Evolutionary conservation across 2,113 vertebrate genomes (phyloP).

Genomic region (Malurus elegans): DNA sequence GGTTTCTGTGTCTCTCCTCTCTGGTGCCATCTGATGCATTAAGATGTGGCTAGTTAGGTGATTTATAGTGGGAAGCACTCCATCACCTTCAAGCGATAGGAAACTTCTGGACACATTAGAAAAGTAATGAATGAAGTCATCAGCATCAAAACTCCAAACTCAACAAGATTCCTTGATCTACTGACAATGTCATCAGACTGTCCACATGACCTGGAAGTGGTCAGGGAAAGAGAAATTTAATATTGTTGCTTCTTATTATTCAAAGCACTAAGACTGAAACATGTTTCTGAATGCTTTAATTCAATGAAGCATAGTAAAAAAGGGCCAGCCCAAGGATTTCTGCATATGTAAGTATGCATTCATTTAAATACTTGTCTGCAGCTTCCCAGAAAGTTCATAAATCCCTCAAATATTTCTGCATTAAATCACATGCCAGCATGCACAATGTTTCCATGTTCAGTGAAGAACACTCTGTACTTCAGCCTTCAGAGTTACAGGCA

Average conservation of each 20-base stretch:
- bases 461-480: neutral
- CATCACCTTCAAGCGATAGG: neutral
- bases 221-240: neutral
- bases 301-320: neutral
- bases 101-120: neutral
- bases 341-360: neutral
- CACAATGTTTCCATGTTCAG: neutral
- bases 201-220: neutral
- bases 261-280: neutral
- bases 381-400: neutral
- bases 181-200: neutral
- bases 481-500: neutral
- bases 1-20: neutral
- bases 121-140: neutral
- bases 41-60: neutral
- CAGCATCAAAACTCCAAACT: neutral
- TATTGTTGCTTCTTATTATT: neutral
- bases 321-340: neutral
- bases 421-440: neutral
- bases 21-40: neutral
- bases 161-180: neutral
- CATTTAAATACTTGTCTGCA: neutral
- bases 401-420: neutral
- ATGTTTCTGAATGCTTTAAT: neutral
- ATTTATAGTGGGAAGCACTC: neutral